These are phyloP conservation scores for Drosophila lini DNA, from an alignment of 1,140 invertebrate genomes.

Conservation along the genomic window DNA sequence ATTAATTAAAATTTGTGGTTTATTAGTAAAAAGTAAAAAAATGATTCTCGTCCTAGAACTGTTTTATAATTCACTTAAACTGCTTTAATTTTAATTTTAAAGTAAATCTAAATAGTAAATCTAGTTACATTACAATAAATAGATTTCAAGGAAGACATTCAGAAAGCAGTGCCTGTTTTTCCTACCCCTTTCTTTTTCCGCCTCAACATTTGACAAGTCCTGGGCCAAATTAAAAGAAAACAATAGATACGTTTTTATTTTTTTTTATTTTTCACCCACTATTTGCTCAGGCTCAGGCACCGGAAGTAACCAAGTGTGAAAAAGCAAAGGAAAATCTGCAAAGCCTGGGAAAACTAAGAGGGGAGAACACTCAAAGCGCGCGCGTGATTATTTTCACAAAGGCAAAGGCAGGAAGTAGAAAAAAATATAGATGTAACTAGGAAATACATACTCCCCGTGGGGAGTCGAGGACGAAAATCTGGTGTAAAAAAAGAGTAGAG, in stretches of 20 bases:
- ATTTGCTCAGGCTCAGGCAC: slow-evolving; percentile 39
- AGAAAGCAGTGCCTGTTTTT: background rate
- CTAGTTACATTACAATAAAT: slow-evolving; percentile 1
- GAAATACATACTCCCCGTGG: slow-evolving; percentile 12
- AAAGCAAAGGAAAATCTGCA: slow-evolving; percentile 72
- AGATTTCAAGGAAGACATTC: background rate
- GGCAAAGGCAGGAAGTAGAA: slow-evolving; percentile 76
- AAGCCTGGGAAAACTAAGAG: slow-evolving; percentile 18
- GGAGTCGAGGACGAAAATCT: slow-evolving; percentile 28
- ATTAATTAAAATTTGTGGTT: background rate
- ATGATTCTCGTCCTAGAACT: background rate
- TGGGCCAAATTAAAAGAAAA: slow-evolving; percentile 77
- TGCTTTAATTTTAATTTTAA: background rate
- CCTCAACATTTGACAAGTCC: slow-evolving; percentile 36
- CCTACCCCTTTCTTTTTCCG: background rate
- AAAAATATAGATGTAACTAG: slow-evolving; percentile 41
- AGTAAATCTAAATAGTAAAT: background rate
- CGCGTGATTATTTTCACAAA: slow-evolving; percentile 82
- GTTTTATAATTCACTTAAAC: background rate
- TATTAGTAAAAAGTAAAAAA: background rate
- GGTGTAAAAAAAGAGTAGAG: slow-evolving; percentile 43
- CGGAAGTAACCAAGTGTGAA: slow-evolving; percentile 82
- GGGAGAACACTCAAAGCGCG: slow-evolving; percentile 66
- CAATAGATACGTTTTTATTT: slow-evolving; percentile 48
- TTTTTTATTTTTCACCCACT: slow-evolving; percentile 16